A percentile compares a stretch with the other conserved stretches of the same genome.
Evolutionary conservation across 1,140 invertebrate species (phyloP).

Genomic region (Lerema accius): DNA sequence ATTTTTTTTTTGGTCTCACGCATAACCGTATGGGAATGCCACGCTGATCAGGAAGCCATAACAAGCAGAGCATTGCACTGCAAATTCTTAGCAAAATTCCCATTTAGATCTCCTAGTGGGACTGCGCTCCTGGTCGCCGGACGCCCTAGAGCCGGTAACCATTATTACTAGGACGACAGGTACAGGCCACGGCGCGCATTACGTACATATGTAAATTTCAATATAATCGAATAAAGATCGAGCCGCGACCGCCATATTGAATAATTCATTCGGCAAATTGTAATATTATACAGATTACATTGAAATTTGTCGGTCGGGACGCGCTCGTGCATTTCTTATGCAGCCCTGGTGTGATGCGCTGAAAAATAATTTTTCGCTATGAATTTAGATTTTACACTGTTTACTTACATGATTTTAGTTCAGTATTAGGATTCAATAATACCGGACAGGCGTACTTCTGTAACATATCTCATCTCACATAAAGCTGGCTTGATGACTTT

Average conservation of each 20-base stretch:
- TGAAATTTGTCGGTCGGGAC: slow-evolving; percentile 56
- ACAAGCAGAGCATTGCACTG: background rate
- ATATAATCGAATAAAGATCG: slow-evolving; percentile 69
- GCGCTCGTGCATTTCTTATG: slow-evolving; percentile 47
- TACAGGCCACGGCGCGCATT: slow-evolving; percentile 40
- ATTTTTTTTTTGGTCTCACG: too few relatives aligned
- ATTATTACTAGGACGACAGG: slow-evolving; percentile 44
- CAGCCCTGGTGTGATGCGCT: slow-evolving; percentile 41
- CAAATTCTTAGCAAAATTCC: slow-evolving; percentile 13
- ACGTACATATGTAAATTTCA: slow-evolving; percentile 56
- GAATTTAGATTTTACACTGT: slow-evolving; percentile 33
- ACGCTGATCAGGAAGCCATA: background rate
- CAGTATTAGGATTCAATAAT: too few relatives aligned
- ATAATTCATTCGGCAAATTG: slow-evolving; percentile 76
- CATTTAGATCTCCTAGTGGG: background rate
- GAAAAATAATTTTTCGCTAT: slow-evolving; percentile 38
- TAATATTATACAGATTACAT: slow-evolving; percentile 74
- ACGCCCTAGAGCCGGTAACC: slow-evolving; percentile 12
- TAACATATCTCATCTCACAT: too few relatives aligned
- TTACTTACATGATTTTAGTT: too few relatives aligned
- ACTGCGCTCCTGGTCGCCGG: background rate
- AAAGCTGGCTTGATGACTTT: too few relatives aligned
- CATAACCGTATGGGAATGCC: background rate
- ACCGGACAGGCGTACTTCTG: too few relatives aligned
- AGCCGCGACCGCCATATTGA: slow-evolving; percentile 54